Conservation (phyloP, 2,797 vertebrate genomes). For the Austrolebias charrua region DNA sequence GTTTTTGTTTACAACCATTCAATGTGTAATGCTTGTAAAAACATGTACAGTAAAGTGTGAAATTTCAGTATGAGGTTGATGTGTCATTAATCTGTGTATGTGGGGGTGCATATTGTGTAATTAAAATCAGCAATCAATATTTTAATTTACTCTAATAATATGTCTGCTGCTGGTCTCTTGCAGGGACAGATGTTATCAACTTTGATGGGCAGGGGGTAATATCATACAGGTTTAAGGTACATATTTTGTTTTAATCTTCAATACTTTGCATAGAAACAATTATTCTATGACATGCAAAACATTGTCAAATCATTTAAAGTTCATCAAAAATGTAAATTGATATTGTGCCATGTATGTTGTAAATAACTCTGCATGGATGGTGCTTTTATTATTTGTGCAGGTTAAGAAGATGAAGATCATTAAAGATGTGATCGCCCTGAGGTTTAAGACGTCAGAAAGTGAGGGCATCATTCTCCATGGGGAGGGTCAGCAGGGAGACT, state of each 20-base stretch:
- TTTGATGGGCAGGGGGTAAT: slow-evolving; percentile 95
- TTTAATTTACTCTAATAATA: slow-evolving; percentile 4
- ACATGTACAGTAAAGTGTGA: no score
- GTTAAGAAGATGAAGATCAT: slow-evolving; percentile 98
- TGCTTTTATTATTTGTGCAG: slow-evolving; percentile 39
- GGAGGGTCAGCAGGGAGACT: slow-evolving; percentile 97
- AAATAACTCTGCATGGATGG: not conserved
- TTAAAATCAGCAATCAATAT: not conserved
- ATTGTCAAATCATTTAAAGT: not conserved
- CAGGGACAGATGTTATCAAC: slow-evolving; percentile 97
- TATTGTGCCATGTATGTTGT: not conserved
- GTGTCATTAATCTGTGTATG: no score
- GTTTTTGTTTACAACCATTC: not conserved
- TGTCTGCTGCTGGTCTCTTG: slow-evolving; percentile 32
- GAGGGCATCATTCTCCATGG: slow-evolving; percentile 97
- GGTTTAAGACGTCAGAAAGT: slow-evolving; percentile 95
- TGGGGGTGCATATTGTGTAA: slow-evolving; percentile 8
- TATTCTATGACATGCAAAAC: no score
- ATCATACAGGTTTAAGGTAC: slow-evolving; percentile 92
- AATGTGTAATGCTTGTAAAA: no score
- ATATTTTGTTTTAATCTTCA: not conserved
- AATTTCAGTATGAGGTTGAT: no score
- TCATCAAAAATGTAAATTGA: not conserved
- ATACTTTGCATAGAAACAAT: not conserved
- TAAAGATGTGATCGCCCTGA: slow-evolving; percentile 95